Evolutionary conservation across 1,140 invertebrate genomes (phyloP).

Genomic region (Scaptomyza graminum): DNA sequence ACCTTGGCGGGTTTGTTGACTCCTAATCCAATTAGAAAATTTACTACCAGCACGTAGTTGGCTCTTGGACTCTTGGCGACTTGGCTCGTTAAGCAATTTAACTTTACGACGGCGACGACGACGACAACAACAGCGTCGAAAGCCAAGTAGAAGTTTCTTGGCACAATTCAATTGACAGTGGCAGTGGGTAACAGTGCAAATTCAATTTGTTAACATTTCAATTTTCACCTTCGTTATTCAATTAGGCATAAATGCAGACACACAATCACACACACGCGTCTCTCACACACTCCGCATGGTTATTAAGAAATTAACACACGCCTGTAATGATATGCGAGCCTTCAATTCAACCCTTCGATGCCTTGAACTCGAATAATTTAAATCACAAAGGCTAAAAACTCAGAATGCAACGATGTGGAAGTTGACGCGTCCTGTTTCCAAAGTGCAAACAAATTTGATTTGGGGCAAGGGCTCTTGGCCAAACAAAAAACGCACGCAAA

Average conservation of each 20-base stretch:
- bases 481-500: slow-evolving; percentile 24
- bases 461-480: slow-evolving; percentile 23
- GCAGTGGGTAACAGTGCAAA: slow-evolving; percentile 49
- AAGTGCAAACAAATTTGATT: slow-evolving; percentile 34
- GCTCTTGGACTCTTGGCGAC: slow-evolving; percentile 25
- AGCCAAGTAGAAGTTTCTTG: slow-evolving; percentile 41
- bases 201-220: slow-evolving; percentile 80
- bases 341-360: slow-evolving; percentile 20
- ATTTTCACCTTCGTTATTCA: slow-evolving; percentile 82
- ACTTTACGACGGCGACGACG: slow-evolving; percentile 1
- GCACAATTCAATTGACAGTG: slow-evolving; percentile 44
- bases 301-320: slow-evolving; percentile 44
- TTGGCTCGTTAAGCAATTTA: slow-evolving; percentile 66
- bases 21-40: slow-evolving; percentile 79
- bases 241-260: slow-evolving; percentile 60
- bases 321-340: slow-evolving; percentile 44
- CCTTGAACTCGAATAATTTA: slow-evolving; percentile 47
- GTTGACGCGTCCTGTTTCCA: slow-evolving; percentile 47
- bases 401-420: slow-evolving; percentile 51
- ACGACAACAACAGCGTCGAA: too few species aligned
- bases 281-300: slow-evolving; percentile 23
- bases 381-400: slow-evolving; percentile 34
- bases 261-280: slow-evolving; percentile 6
- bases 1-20: slow-evolving; percentile 65
- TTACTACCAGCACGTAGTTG: slow-evolving; percentile 56